These are phyloP conservation scores for Rhynchopsitta pachyrhyncha DNA, from an alignment of 2,113 vertebrate species.

Conservation along the genomic window DNA sequence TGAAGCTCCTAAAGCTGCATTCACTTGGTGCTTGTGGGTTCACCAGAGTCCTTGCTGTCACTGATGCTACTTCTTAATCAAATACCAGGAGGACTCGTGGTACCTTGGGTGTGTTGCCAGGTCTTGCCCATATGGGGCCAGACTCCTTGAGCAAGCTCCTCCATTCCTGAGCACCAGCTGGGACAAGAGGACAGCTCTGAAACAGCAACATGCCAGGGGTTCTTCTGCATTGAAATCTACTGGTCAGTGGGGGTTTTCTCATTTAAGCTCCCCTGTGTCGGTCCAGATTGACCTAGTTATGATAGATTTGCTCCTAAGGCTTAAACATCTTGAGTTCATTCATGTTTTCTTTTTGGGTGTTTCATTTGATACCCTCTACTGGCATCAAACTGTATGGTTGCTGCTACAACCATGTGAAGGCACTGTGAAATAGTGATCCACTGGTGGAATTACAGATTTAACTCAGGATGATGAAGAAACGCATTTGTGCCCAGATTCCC, in stretches of 20 bases:
- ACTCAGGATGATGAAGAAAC: not conserved
- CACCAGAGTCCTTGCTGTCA: not conserved
- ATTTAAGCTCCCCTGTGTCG: not conserved
- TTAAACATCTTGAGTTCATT: not conserved
- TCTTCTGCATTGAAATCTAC: not conserved
- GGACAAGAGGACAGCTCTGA: not conserved
- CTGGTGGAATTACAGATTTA: not conserved
- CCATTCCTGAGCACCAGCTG: not conserved
- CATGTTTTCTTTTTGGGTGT: not conserved
- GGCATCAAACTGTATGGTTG: not conserved
- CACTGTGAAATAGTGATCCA: not conserved
- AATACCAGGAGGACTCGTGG: not conserved
- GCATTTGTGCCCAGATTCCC: not conserved
- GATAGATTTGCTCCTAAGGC: not conserved
- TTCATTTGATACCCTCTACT: not conserved
- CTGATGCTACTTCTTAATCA: not conserved
- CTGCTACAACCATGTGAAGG: not conserved
- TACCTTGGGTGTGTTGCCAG: not conserved
- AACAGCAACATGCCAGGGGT: not conserved
- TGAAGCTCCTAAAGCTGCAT: not conserved
- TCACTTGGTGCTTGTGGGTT: not conserved
- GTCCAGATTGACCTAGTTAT: not conserved
- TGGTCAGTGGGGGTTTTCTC: not conserved
- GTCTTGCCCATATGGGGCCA: rapidly evolving
- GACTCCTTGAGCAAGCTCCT: not conserved